Evolutionary conservation across 2,888 invertebrate species (phyloP).

Genomic region (Chesias legatella): DNA sequence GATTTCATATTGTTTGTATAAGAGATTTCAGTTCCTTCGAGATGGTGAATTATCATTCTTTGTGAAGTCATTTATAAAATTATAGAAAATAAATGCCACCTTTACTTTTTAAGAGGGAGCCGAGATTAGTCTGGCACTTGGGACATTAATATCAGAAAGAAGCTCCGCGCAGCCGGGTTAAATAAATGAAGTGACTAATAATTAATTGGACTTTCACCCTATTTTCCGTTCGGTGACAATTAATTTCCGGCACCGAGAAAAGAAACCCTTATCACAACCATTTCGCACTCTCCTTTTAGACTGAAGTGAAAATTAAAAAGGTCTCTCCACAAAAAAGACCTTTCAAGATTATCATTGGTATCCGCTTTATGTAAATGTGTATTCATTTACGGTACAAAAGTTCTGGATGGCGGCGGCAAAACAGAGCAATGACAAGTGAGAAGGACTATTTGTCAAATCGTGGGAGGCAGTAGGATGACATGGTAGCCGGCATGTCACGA

Average conservation of each 20-base stretch:
- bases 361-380: constrained; percentile 33
- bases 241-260: constrained; percentile 76
- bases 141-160: constrained; percentile 72
- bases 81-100: constrained; percentile 38
- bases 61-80: constrained; percentile 34
- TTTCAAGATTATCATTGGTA: constrained; percentile 25
- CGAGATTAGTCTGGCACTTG: constrained; percentile 61
- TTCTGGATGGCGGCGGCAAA: constrained; percentile 23
- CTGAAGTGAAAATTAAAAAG: constrained; percentile 63
- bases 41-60: constrained; percentile 21
- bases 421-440: constrained; percentile 38
- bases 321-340: constrained; percentile 43
- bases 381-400: constrained; percentile 19
- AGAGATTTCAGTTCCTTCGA: constrained; percentile 6
- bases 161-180: constrained; percentile 66
- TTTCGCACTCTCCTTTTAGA: constrained; percentile 63
- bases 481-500: constrained; percentile 27
- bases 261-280: constrained; percentile 76
- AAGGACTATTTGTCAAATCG: constrained; percentile 59
- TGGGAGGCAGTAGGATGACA: constrained; percentile 28
- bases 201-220: constrained; percentile 80
- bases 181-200: constrained; percentile 80
- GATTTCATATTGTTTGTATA: constrained; percentile 26
- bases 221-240: constrained; percentile 80
- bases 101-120: constrained; percentile 45